phyloP scores from a whole-genome alignment of 2,888 invertebrate genomes.

The Drosophila maculinotata region DNA sequence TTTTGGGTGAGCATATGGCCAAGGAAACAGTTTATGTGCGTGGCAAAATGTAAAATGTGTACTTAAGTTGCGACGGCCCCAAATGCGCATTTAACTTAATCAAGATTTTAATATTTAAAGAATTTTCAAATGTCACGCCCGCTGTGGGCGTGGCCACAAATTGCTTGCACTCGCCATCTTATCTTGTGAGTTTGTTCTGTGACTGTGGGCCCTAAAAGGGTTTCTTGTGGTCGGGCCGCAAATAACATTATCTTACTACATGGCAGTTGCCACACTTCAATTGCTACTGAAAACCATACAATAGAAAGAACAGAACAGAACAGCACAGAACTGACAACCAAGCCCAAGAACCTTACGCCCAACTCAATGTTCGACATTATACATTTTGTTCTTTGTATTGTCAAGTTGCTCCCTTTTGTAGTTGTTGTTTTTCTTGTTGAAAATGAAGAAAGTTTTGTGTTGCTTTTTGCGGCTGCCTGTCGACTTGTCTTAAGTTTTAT shows the following conservation, averaged over 20 bases:
- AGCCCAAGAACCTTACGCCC: slow-evolving; percentile 25
- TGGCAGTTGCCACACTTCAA: slow-evolving; percentile 65
- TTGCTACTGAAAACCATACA: slow-evolving; percentile 65
- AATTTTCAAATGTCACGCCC: slow-evolving; percentile 59
- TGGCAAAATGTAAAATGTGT: slow-evolving; percentile 58
- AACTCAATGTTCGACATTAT: slow-evolving; percentile 40
- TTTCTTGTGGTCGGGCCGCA: slow-evolving; percentile 41
- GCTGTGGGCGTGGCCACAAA: slow-evolving; percentile 38
- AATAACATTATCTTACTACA: slow-evolving; percentile 68
- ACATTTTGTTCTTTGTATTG: slow-evolving; percentile 38
- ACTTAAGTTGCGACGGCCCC: slow-evolving; percentile 64
- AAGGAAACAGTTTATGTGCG: slow-evolving; percentile 64
- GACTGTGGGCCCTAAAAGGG: slow-evolving; percentile 47
- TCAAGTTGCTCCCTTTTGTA: background rate
- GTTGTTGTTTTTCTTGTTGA: slow-evolving; percentile 6
- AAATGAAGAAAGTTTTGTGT: slow-evolving; percentile 43
- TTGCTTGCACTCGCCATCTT: slow-evolving; percentile 33
- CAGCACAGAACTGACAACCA: slow-evolving; percentile 5
- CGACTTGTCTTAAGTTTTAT: slow-evolving; percentile 59
- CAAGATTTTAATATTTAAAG: slow-evolving; percentile 84
- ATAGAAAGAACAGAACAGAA: slow-evolving; percentile 33
- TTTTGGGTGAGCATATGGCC: slow-evolving; percentile 35
- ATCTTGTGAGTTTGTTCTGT: slow-evolving; percentile 31
- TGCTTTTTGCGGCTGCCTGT: slow-evolving; percentile 45
- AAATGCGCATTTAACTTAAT: slow-evolving; percentile 83